Evolutionary conservation across 2,888 invertebrate genomes (phyloP), one percentile per base, ranked within the genome.

Genomic region (Eristalis tenax): DNA sequence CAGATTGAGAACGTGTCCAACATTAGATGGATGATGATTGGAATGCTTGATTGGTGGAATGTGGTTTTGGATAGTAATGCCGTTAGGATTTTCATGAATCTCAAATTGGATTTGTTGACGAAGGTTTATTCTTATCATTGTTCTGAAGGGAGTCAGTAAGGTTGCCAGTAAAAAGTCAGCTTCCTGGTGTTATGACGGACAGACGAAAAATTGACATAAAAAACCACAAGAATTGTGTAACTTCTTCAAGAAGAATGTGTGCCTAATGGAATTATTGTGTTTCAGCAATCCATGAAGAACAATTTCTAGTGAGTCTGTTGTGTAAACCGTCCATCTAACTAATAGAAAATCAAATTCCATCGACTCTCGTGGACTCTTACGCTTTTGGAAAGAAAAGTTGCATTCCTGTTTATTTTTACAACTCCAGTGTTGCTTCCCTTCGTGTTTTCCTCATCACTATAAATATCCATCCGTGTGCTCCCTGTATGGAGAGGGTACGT

Each of bases 21-120:
- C 65, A 71, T 76, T 79, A 77, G 77, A 78, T 78, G 76, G 56
- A 80, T 71, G 50, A 65, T 87, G 83, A 79, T 87, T 87, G 83
- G 79, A 87, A 87, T 83, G 75, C 73, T 87, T 83, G 79, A 83
- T 87, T 80, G 79, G 83, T 57, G 11, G 71, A 77, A 83, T 78
- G 74, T 74, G 57, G 66, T 64, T 70, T 65, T 61, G 43, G 71
- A 73, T 35, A 57, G 57, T 57, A 75, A 76, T 79, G 63, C 66
- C 63, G 63, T 63, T 68, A 23, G 59, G 15, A 59, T 59, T 80
- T 80, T 88, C 81, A 88, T 87, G 77, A 88, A 88, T 88, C 79
- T 35, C 40, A 81, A 69, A 81, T 74, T 56, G 63, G 68, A 40
- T 61, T 4, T 61, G 59, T 32, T 15, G 10, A 15, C 13, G 4